Evolutionary conservation across 1,140 invertebrate genomes (phyloP), one percentile per base, ranked within the genome.

Genomic region (Drosophila malerkotliana): DNA sequence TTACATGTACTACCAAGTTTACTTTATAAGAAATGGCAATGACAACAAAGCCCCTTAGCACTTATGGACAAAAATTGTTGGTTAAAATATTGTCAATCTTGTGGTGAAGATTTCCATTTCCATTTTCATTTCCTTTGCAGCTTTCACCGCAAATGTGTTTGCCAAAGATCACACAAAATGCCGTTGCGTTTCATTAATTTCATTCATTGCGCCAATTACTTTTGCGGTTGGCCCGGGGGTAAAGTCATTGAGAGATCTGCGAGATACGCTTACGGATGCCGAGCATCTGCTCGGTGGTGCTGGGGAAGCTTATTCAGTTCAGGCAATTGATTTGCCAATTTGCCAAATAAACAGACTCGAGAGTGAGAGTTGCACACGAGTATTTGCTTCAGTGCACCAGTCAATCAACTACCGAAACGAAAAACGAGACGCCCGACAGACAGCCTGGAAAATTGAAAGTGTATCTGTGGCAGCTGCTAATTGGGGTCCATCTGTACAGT

Each of bases 291-390:
- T 64, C 41, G 64, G n/a, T 32, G 39, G n/a, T 21, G 49, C 10
- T 34, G 64, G 44, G 52, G 66, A 53, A 71, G 68, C 68, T 72
- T 51, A 72, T 45, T 72, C 69, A 54, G 53, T 69, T 69, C 66
- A 48, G 71, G 52, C 79, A 83, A 83, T 82, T 82, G 79, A 83
- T 82, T 83, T 82, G 74, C 52, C 79, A 82, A 82, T 78, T 82
- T 75, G 61, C 37, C 71, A 69, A 78, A 75, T 54, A 74, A 83
- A 82, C 77, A 69, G 45, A 67, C 59, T 26, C 56, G 12, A 48
- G 34, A 21, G 44, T 21, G 55, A 57, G 51, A 48, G 66, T n/a
- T 56, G 51, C 55, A 45, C 66, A 60, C 41, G 68, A 66, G 58
- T 45, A 60, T 74, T 62, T 60, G 79, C 68, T 48, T 74, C 62